Base-by-base conservation (phyloP, 2,888 invertebrate genomes). In the Apantesis nais region DNA sequence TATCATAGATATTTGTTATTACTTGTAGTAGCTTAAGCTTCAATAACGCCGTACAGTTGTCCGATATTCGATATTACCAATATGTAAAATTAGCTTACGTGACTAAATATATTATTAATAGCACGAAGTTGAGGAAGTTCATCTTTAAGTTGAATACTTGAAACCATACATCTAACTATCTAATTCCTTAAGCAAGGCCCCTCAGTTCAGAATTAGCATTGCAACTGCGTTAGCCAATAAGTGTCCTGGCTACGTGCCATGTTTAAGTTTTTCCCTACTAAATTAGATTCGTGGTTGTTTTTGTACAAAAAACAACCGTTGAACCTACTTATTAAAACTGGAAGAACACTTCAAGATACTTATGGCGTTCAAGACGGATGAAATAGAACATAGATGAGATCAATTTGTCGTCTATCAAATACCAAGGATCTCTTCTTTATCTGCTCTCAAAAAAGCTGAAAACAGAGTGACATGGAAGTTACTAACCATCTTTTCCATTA, bases 241-340 rank as follows among this genome's bases (percentile, higher is more conserved):
- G 78, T 72, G 68, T 74, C 66, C 68, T 79, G 78, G 80, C 80
- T 44, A 63, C 48, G 62, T 61, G 74, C 79, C 80, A 74, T 63
- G 58, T 62, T 63, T 55, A 66, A 68, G 67, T 74, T 79, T 78
- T 78, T 73, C 66, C 48, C 67, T 72, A 68, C 63, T 66, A 78
- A 78, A 78, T 78, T 80, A 76, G 76, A 74, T 64, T 39, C 62
- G 76, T 44, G 70, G 80, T 78, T 69, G 66, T 71, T 72, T 66
- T 66, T 52, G 62, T 66, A 11, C 44, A 29, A 65, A 70, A 72
- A 77, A 75, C 68, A 70, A 64, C 67, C 68, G 63, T 67, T 58
- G 25, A 29, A 29, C 29, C 16, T 7, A 58, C 58, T 16, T 29
- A 29, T 29, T 1, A 25, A 25, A 55, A 58, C 58, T 29, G 58